Evolutionary conservation across 2,113 vertebrate species (phyloP), one percentile per base, ranked within the genome.

Genomic region (Solenodon paradoxus): DNA sequence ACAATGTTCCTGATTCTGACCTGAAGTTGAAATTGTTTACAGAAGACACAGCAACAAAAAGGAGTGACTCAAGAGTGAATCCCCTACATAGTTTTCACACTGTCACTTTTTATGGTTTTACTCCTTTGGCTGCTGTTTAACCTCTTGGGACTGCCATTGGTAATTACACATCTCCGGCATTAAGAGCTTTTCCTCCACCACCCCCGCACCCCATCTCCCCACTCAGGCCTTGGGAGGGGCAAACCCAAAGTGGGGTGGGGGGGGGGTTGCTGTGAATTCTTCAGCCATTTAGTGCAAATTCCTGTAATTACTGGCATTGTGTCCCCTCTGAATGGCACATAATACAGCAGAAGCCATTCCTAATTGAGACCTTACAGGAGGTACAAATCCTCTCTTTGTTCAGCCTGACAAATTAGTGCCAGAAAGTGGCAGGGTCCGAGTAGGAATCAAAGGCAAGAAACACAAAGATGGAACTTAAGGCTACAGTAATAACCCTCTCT

Each of bases 301-400:
- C 98, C 98, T 98, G 98, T 99, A 99, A 99, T 99, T 99, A 98
- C 98, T 96, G 97, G 98, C 98, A 98, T 99, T 99, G 99, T 99
- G 98, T 98, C 98, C 96, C 96, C 89, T 97, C 97, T 99, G 98
- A 98, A 98, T 98, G 98, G 98, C 97, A 97, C 98, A 98, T 98
- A 99, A 99, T 98, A 94, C 98, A 98, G 98, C 98, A 98, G 98
- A 99, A 99, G 98, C 98, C 98, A 98, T 98, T 99, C 98, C 99
- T 99, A 99, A 99, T 99, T 99, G 98, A 99, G 99, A 99, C 98
- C 98, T 99, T 99, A 98, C 98, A 98, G 98, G 98, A 99, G 98
- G 98, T 98, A 99, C 99, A 99, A 99, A 99, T 99, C 99, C 99
- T 97, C 97, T 98, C 98, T 99, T 99, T 99, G 99, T 99, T 98